Conservation (phyloP, 2,113 vertebrate genomes). For the Ctenodactylus gundi region DNA sequence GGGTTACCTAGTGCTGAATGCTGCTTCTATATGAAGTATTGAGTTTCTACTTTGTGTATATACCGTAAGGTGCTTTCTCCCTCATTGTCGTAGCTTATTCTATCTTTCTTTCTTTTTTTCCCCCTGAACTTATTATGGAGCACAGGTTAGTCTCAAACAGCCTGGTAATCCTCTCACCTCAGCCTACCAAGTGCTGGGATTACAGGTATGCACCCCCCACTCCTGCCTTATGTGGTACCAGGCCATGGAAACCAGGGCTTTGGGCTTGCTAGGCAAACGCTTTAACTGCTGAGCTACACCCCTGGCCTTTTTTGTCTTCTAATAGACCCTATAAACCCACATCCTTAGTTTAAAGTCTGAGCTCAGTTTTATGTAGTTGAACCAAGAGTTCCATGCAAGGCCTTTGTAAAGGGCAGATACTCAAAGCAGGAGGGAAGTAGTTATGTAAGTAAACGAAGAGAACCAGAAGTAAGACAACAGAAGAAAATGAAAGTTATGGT, state of each 20-base stretch:
- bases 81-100: background rate
- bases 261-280: too few species aligned
- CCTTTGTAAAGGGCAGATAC: background rate
- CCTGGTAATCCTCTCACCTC: too few species aligned
- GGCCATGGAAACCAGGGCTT: too few species aligned
- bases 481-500: background rate
- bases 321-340: fast-evolving
- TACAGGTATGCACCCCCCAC: too few species aligned
- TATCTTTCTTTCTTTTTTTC: background rate
- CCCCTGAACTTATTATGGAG: too few species aligned
- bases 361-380: background rate
- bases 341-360: conserved; percentile 13
- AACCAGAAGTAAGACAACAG: background rate
- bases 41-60: background rate
- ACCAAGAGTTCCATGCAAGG: background rate
- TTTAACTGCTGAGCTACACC: too few species aligned
- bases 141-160: too few species aligned
- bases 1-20: background rate
- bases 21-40: background rate
- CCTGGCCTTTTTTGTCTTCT: too few species aligned
- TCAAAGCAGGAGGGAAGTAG: background rate
- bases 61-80: background rate
- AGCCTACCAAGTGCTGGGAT: too few species aligned
- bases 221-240: too few species aligned
- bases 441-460: background rate